Evolutionary conservation across 2,888 invertebrate genomes (phyloP).

Genomic region (Cryptocheilus praepositus): DNA sequence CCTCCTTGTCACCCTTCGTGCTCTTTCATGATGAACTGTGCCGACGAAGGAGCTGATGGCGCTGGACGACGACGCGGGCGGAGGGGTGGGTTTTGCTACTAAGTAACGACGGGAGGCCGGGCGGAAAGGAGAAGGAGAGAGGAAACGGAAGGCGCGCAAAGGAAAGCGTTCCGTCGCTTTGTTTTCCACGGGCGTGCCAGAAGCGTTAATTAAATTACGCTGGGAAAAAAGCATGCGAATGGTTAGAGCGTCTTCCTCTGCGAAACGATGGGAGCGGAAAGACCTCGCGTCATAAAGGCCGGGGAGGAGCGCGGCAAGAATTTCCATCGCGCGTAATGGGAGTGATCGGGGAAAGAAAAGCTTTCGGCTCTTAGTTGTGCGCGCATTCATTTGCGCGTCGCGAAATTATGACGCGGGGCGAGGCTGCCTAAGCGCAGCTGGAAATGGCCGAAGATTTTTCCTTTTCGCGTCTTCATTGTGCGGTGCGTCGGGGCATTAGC

Average conservation of each 20-base stretch:
- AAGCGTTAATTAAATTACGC: slow-evolving; percentile 49
- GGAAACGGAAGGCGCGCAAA: neutral
- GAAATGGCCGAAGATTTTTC: too few species aligned
- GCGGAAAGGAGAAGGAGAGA: neutral
- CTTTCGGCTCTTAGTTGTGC: neutral
- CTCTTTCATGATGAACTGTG: slow-evolving; percentile 23
- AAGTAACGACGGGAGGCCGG: neutral
- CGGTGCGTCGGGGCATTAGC: too few species aligned
- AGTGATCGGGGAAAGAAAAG: neutral
- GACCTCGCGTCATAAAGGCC: slow-evolving; percentile 4
- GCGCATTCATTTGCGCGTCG: too few species aligned
- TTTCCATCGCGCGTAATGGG: neutral
- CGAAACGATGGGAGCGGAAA: neutral
- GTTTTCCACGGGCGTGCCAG: slow-evolving; percentile 29
- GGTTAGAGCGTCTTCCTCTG: neutral
- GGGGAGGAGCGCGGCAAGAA: too few species aligned
- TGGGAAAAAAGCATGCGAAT: slow-evolving; percentile 6
- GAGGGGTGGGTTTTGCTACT: slow-evolving; percentile 1
- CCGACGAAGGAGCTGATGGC: slow-evolving; percentile 9
- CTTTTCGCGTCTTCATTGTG: too few species aligned
- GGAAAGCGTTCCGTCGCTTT: slow-evolving; percentile 23
- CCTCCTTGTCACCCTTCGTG: neutral
- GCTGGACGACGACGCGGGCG: neutral
- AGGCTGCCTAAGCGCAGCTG: too few species aligned
- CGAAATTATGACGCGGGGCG: too few species aligned